Percentiles rank a stretch among this genome's conserved stretches.
Conservation (phyloP, 1,140 invertebrate genomes). For the Drosophila busckii region DNA sequence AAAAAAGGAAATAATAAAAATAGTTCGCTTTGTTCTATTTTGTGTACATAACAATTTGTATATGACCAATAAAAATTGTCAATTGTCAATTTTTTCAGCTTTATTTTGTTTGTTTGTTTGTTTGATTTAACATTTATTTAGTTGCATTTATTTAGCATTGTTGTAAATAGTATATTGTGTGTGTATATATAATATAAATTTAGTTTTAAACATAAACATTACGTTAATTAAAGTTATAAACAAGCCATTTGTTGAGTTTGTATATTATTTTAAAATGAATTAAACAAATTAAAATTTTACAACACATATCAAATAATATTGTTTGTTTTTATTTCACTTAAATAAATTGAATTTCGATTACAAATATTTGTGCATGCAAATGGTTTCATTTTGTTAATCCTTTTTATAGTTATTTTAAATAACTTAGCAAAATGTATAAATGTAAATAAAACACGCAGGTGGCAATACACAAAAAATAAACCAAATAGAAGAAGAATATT, state of each 20-base stretch:
- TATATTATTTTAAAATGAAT: slow-evolving; percentile 27
- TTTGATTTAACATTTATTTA: slow-evolving; percentile 73
- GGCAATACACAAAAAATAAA: slow-evolving; percentile 1
- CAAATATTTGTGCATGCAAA: slow-evolving; percentile 21
- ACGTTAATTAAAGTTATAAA: slow-evolving; percentile 68
- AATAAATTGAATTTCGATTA: slow-evolving; percentile 25
- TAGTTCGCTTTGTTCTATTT: slow-evolving; percentile 1
- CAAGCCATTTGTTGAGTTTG: slow-evolving; percentile 63
- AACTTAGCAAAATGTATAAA: slow-evolving; percentile 43
- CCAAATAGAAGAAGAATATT: too few relatives aligned
- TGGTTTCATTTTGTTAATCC: slow-evolving; percentile 22
- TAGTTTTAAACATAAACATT: slow-evolving; percentile 53
- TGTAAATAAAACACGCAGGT: slow-evolving; percentile 7
- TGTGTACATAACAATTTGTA: slow-evolving; percentile 10
- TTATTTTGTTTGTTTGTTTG: slow-evolving; percentile 57
- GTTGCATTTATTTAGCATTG: slow-evolving; percentile 68
- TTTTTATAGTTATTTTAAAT: slow-evolving; percentile 74
- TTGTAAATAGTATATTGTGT: slow-evolving; percentile 38
- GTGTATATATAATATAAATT: slow-evolving; percentile 30
- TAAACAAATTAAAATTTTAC: slow-evolving; percentile 35
- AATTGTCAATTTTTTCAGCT: slow-evolving; percentile 38
- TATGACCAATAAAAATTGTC: slow-evolving; percentile 56
- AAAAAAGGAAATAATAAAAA: slow-evolving; percentile 20
- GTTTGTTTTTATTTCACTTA: slow-evolving; percentile 38
- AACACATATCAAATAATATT: slow-evolving; percentile 56